Conservation (phyloP, 2,113 vertebrate genomes). For the Circaetus cinerascens region DNA sequence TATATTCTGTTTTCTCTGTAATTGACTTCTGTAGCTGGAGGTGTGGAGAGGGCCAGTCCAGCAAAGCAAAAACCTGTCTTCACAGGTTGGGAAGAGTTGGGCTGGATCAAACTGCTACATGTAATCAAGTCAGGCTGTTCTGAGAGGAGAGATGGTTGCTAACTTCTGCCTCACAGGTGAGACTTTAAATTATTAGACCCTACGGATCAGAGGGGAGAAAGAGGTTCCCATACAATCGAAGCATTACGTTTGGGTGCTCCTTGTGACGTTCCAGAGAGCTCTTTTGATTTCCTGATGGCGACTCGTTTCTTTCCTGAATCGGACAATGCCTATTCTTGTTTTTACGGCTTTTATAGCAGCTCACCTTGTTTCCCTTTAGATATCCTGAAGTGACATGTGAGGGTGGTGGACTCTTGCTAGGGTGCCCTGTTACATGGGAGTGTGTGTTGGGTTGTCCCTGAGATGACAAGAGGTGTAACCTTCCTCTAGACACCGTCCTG, state of each 20-base stretch:
- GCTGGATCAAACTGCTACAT: background rate
- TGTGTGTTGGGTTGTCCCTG: background rate
- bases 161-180: background rate
- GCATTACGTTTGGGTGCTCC: background rate
- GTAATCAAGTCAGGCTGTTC: background rate
- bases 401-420: background rate
- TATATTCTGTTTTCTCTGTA: background rate
- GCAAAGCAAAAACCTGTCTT: background rate
- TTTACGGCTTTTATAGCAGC: background rate
- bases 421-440: background rate
- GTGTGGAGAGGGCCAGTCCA: background rate
- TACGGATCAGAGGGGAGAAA: background rate
- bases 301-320: background rate
- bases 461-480: background rate
- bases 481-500: background rate
- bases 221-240: background rate
- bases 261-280: background rate
- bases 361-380: background rate
- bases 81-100: background rate
- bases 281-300: background rate
- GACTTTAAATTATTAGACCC: background rate
- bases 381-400: rapidly evolving
- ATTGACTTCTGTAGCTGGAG: background rate
- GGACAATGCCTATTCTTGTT: background rate
- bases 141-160: background rate